Evolutionary conservation across 2,797 vertebrate species (phyloP).

Genomic region (Melanotaenia boesemani): DNA sequence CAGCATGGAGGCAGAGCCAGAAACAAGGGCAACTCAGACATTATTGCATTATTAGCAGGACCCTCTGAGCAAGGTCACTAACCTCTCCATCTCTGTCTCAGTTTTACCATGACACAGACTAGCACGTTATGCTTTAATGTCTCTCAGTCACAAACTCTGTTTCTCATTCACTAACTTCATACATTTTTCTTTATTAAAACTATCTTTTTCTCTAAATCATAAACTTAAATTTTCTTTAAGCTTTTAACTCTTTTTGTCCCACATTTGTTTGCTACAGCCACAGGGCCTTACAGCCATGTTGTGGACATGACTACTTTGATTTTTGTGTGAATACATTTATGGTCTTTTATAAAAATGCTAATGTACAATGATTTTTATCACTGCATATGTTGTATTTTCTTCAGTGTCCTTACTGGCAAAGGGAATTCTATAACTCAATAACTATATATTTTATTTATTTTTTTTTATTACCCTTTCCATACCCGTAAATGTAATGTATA

Average conservation of each 20-base stretch:
- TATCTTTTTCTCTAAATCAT: not conserved
- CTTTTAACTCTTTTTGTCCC: not conserved
- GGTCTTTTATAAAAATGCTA: too few relatives aligned
- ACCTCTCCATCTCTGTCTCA: conserved; percentile 46
- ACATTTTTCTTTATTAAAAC: not conserved
- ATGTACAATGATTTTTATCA: too few relatives aligned
- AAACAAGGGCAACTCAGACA: conserved; percentile 50
- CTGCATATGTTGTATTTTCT: too few relatives aligned
- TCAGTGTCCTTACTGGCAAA: too few relatives aligned
- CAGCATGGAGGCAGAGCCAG: conserved; percentile 36
- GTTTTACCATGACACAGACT: conserved; percentile 28
- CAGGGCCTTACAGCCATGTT: too few relatives aligned
- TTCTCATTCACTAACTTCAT: not conserved
- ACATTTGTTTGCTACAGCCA: not conserved
- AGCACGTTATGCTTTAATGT: conserved; percentile 12
- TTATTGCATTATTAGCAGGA: conserved; percentile 57
- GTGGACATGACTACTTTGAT: too few relatives aligned
- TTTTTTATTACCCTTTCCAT: too few relatives aligned
- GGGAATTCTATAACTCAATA: too few relatives aligned
- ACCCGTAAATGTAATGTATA: too few relatives aligned
- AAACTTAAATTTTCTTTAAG: not conserved
- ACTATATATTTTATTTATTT: too few relatives aligned
- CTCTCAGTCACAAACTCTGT: conserved; percentile 17
- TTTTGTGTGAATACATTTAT: too few relatives aligned
- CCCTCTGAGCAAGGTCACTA: conserved; percentile 68